Conservation (phyloP, 2,888 invertebrate species). For the Ischnus inquisitorius region DNA sequence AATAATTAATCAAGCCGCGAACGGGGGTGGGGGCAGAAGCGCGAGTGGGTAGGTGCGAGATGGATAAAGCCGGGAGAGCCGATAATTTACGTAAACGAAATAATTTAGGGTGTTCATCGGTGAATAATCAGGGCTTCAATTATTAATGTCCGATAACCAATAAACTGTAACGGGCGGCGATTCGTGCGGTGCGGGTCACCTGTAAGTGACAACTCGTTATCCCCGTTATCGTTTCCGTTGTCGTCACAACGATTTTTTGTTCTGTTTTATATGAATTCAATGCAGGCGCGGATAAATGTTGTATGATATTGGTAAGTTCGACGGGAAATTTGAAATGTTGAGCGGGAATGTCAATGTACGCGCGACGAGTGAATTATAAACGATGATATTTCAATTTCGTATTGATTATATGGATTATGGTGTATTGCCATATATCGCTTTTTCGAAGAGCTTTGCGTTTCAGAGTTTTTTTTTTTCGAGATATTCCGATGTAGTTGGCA, state of each 20-base stretch:
- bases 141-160: slow-evolving; percentile 59
- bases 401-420: no score
- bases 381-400: no score
- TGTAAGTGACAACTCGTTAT: no score
- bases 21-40: not conserved
- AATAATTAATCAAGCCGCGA: slow-evolving; percentile 53
- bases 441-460: no score
- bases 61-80: slow-evolving; percentile 16
- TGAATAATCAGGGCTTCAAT: slow-evolving; percentile 63
- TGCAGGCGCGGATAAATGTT: not conserved
- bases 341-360: no score
- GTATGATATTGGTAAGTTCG: no score
- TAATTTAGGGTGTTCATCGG: slow-evolving; percentile 63
- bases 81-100: slow-evolving; percentile 68
- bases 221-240: no score
- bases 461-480: no score
- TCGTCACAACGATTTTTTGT: not conserved
- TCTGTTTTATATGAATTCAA: not conserved
- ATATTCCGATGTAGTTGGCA: no score
- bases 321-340: no score
- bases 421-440: no score
- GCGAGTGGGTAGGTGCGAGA: not conserved
- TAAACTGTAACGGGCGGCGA: slow-evolving; percentile 20
- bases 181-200: not conserved
- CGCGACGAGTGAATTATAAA: no score